Base-by-base conservation (phyloP, 2,888 invertebrate genomes). In the Drosophila lutescens region DNA sequence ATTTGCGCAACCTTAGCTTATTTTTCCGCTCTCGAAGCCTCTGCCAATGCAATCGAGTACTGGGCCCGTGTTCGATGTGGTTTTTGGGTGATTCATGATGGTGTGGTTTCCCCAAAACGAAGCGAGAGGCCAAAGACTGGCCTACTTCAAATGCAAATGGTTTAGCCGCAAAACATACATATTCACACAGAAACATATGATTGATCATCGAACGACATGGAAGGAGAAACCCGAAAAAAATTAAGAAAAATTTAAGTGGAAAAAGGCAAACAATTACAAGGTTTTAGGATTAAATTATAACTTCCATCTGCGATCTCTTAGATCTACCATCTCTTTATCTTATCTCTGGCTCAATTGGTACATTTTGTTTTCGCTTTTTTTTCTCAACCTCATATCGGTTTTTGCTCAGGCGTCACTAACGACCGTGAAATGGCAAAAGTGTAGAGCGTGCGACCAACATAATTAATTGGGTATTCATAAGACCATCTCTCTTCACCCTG, bases 401-500 rank as follows among this genome's bases (percentile, higher is more conserved):
- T 46, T 61, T 20, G 20, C 49, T 51, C 46, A 20, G 30, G 70
- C 82, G 80, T 83, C 78, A 71, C 67, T 81, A 85, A 83, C 80
- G 86, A 86, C 86, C 86, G 82, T 85, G 86, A 85, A 86, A 85
- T 82, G 68, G 67, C 53, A 69, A 69, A 79, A 82, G 81, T 84
- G 69, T 60, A 40, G 68, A 85, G 84, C 84, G 84, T 85, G 84
- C 76, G 84, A 85, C 71, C 86, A 86, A 84, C 77, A 82, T 84
- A 80, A 86, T 84, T 84, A 85, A 85, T 85, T 86, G 76, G 59
- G 73, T 79, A 86, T 86, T 85, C 84, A 86, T 70, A 74, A 81
- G 67, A 65, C 55, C 32, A n/a, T 20, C 32, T 12, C 53, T 53
- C 75, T 40, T 36, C 56, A 41, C 38, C 51, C 66, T 17, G 49